Evolutionary conservation across 2,113 vertebrate species (phyloP), one percentile per base, ranked within the genome.

Genomic region (Pelusios castaneus): DNA sequence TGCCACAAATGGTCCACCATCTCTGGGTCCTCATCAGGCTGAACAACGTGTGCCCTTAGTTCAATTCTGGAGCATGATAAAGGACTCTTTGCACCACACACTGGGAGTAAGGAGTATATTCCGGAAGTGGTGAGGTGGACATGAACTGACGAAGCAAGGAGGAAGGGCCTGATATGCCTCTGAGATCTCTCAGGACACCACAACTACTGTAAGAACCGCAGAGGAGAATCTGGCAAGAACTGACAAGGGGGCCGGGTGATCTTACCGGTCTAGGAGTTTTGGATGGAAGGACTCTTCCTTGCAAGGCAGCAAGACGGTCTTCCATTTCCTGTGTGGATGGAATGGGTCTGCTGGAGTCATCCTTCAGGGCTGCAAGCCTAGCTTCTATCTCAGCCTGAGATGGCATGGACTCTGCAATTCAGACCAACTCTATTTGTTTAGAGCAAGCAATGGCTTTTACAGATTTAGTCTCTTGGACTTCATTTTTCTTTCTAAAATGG

Each of bases 331-430:
- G 87, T 3, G 96, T 85, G 80, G 99, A 99, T 84, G 98, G 98
- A 93, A 99, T 95, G n/a, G 98, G 96, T 87, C 97, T 95, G 54
- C 77, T 70, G 89, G 98, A 96, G 75, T 98, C 97, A 58, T 96
- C 97, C 97, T 98, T 99, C 84, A 99, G 96, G 2, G 99, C 98
- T 78, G 99, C 98, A 80, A 99, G 98, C 24, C 99, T 98, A 86
- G 98, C 97, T 97, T 99, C 99, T 0, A 99, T 98, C 87, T 99
- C 99, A 60, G 98, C 98, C 67, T 99, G 98, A 14, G 99, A 99
- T 27, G 99, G 98, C 60, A 99, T 86, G 29, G 98, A 97, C 95
- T 99, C 99, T 99, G 96, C 43, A 97, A 87, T 82, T 91, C 76
- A 95, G 29, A 96, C 76, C 34, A 91, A 90, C 2, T 17, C 80